Conservation (phyloP, 2,888 invertebrate genomes). For the Apoda limacodes region DNA sequence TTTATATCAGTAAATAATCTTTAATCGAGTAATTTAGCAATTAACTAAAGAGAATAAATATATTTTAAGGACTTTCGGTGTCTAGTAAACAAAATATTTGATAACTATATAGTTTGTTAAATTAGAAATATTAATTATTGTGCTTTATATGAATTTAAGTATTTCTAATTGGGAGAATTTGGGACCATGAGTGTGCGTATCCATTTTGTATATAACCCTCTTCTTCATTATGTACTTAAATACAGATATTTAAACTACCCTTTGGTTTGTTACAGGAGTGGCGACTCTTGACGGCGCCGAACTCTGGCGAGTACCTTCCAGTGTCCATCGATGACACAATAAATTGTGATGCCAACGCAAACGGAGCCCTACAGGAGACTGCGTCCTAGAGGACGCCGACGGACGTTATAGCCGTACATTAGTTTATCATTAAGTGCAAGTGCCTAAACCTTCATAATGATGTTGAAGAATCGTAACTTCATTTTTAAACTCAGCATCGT, state of each 20-base stretch:
- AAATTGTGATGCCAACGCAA: constrained; percentile 66
- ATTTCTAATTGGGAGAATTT: not conserved
- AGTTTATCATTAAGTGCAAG: constrained; percentile 51
- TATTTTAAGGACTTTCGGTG: too few species aligned
- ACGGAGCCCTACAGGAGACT: constrained; percentile 61
- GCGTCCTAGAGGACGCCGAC: constrained; percentile 68
- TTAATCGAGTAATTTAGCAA: too few species aligned
- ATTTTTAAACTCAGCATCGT: constrained; percentile 80
- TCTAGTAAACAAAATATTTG: too few species aligned
- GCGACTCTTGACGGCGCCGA: constrained; percentile 36
- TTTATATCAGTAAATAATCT: too few species aligned
- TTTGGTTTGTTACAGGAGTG: constrained; percentile 43
- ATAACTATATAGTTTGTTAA: too few species aligned
- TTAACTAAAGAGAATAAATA: too few species aligned
- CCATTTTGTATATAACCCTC: not conserved
- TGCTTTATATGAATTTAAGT: too few species aligned
- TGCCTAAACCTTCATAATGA: constrained; percentile 51
- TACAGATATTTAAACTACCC: too few species aligned
- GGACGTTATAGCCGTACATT: constrained; percentile 49
- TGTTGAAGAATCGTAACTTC: constrained; percentile 73
- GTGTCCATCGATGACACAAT: constrained; percentile 55
- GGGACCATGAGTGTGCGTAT: not conserved
- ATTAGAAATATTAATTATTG: too few species aligned
- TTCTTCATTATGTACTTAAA: too few species aligned
- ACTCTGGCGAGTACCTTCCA: constrained; percentile 42